phyloP scores from a whole-genome alignment of 1,140 invertebrate species.

The Orchesella cincta region DNA sequence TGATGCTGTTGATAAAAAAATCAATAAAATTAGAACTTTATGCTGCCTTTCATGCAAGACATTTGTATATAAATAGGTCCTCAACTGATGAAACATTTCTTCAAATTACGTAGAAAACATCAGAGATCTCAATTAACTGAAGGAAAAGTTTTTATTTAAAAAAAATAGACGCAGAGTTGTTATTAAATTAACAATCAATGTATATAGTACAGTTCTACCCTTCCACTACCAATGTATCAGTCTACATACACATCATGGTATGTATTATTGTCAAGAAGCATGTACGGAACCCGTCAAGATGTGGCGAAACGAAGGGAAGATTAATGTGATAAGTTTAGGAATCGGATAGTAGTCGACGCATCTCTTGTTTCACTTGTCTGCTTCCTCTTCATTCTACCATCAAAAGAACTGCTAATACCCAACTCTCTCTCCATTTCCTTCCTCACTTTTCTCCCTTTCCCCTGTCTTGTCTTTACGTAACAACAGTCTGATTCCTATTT shows the following conservation, averaged over 20 bases:
- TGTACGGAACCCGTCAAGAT: slow-evolving; percentile 49
- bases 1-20: too few relatives aligned
- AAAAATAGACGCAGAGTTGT: too few relatives aligned
- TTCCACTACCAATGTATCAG: too few relatives aligned
- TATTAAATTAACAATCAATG: too few relatives aligned
- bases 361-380: slow-evolving; percentile 26
- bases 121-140: too few relatives aligned
- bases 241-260: not conserved
- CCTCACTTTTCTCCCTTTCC: not conserved
- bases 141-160: too few relatives aligned
- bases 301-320: slow-evolving; percentile 52
- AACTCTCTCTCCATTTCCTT: slow-evolving; percentile 23
- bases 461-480: slow-evolving; percentile 6
- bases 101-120: too few relatives aligned
- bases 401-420: slow-evolving; percentile 10
- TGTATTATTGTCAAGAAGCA: not conserved
- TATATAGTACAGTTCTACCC: too few relatives aligned
- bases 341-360: slow-evolving; percentile 7
- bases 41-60: too few relatives aligned
- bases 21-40: too few relatives aligned
- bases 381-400: not conserved
- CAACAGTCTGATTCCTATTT: slow-evolving; percentile 15
- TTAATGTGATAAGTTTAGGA: slow-evolving; percentile 51
- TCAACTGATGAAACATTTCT: too few relatives aligned
- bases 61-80: too few relatives aligned